Conservation (phyloP, 2,888 invertebrate genomes). For the Pheosia gnoma region DNA sequence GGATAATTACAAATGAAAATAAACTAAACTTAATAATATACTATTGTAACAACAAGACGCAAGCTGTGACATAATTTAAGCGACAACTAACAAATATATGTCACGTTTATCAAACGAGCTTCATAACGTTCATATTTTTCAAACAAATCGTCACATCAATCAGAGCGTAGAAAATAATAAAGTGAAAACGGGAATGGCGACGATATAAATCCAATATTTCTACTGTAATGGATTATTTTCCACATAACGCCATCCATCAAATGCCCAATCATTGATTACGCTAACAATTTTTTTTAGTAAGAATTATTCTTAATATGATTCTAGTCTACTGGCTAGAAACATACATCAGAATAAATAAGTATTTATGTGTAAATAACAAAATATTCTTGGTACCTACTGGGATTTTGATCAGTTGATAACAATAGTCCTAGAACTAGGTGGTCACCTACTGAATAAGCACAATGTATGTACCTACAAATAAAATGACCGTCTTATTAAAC, state of each 20-base stretch:
- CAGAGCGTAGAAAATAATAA: conserved; percentile 12
- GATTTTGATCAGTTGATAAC: no score
- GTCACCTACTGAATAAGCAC: no score
- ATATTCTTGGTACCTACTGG: no score
- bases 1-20: no score
- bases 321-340: not conserved
- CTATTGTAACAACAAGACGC: no score
- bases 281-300: conserved; percentile 2
- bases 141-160: conserved; percentile 15
- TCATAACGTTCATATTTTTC: not conserved
- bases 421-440: no score
- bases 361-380: no score
- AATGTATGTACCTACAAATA: no score
- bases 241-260: conserved; percentile 23
- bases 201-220: conserved; percentile 18
- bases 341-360: no score
- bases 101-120: not conserved
- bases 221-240: conserved; percentile 14
- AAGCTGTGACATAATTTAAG: not conserved
- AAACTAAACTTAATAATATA: no score
- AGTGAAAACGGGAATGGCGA: conserved; percentile 10
- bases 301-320: not conserved
- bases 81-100: no score
- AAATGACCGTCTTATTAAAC: no score
- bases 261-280: conserved; percentile 14